Base-by-base conservation (phyloP, 1,140 invertebrate species). In the Metopolophium dirhodum region DNA sequence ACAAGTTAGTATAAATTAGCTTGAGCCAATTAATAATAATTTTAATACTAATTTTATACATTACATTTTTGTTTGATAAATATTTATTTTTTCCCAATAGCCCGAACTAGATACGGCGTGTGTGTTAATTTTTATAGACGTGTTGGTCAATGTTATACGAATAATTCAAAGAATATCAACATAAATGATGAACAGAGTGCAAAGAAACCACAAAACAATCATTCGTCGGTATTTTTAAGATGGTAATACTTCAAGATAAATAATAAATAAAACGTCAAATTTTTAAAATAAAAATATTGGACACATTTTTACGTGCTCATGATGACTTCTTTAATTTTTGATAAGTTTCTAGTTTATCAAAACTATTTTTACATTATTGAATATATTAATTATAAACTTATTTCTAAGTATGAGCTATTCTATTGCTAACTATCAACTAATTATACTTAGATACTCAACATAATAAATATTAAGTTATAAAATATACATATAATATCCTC, bases 71-170 rank as follows among this genome's bases (percentile, higher is more conserved):
- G 20, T 87, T 35, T 87, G 2, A 87, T 47, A 30, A 23, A 22
- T 85, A 86, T 7, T n/a, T 51, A n/a, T 37, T 90, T 94, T 83
- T 93, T 23, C 20, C 18, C 35, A n/a, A 18, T 93, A 97, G 97
- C 97, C 90, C 98, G 97, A 95, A 98, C 97, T 35, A 97, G 98
- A 49, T 99, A 98, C 95, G 99, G 99, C 45, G 98, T 99, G 94
- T 99, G 99, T 96, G 97, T 99, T 47, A 99, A 99, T 95, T 99
- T 99, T 95, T 99, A 99, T 96, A 97, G 99, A 86, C 97, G 98
- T 0, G 97, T 99, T 88, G 97, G 98, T 95, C 86, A 93, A 93
- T 86, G 82, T 57, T 83, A 41, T 51, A 51, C 18, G 26, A 83
- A 83, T 54, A 51, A 23, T 41, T 47, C 45, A 18, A 51, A 85